These are phyloP conservation scores for Prietella phreatophila DNA, from an alignment of 2,113 vertebrate genomes.

Conservation along the genomic window DNA sequence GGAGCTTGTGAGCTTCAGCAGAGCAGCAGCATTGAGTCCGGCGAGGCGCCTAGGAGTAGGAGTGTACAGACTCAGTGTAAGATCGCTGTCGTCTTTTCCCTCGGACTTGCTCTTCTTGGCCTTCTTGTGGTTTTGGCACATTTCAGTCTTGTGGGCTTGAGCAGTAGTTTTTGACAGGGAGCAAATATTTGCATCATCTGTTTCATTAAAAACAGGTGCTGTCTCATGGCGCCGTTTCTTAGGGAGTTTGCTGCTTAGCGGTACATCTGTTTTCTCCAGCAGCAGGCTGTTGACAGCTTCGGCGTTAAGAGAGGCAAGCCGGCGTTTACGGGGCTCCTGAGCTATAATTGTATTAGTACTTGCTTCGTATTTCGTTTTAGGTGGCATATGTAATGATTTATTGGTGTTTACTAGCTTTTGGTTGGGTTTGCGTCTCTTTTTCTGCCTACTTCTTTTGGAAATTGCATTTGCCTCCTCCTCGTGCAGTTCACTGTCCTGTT, in stretches of 20 bases:
- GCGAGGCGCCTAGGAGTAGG: constrained; percentile 87
- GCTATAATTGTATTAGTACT: constrained; percentile 25
- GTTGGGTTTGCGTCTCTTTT: constrained; percentile 16
- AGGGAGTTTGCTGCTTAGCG: constrained; percentile 61
- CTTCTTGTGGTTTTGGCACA: constrained; percentile 60
- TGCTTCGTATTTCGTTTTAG: constrained; percentile 61
- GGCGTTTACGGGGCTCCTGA: constrained; percentile 83
- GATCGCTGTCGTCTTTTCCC: constrained; percentile 9
- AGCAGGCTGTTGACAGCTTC: constrained; percentile 93
- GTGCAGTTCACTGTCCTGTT: constrained; percentile 45
- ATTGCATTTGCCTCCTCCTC: constrained; percentile 31
- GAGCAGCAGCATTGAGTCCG: constrained; percentile 89
- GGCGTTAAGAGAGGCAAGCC: constrained; percentile 91
- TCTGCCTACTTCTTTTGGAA: constrained; percentile 45
- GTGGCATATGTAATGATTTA: constrained; percentile 27
- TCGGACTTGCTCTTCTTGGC: constrained; percentile 60
- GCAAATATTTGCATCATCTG: constrained; percentile 43
- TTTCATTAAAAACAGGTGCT: constrained; percentile 8
- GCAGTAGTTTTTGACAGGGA: constrained; percentile 24
- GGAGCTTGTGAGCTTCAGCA: constrained; percentile 88
- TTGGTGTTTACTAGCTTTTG: constrained; percentile 48
- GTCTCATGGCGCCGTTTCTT: constrained; percentile 66
- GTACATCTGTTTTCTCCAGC: constrained; percentile 78
- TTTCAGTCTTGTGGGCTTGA: constrained; percentile 56
- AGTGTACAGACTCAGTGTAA: constrained; percentile 56